These are phyloP conservation scores for Thaumatotibia leucotreta DNA, from an alignment of 1,140 invertebrate genomes.

Conservation along the genomic window DNA sequence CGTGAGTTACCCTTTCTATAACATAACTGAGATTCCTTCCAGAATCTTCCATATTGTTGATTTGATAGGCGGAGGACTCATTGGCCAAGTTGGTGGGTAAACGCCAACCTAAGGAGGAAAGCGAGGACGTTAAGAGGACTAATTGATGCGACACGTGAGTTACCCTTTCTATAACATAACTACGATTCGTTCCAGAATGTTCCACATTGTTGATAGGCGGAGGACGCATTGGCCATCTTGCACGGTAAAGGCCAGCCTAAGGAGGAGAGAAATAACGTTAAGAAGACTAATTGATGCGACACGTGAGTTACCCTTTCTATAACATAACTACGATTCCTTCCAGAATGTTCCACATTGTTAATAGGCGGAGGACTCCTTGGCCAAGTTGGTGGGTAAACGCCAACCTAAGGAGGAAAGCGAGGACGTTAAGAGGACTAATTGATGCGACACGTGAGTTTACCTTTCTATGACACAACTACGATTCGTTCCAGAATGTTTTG, in stretches of 20 bases:
- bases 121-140: constrained; percentile 88
- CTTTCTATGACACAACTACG: too few relatives aligned
- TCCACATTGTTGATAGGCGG: too few relatives aligned
- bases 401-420: constrained; percentile 87
- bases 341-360: too few relatives aligned
- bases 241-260: constrained; percentile 87
- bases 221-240: constrained; percentile 92
- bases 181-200: too few relatives aligned
- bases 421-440: constrained; percentile 90
- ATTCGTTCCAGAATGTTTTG: too few relatives aligned
- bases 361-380: constrained; percentile 97
- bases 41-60: too few relatives aligned
- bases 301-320: constrained; percentile 34
- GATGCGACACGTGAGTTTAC: constrained; percentile 26
- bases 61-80: constrained; percentile 98
- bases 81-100: constrained; percentile 89
- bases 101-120: constrained; percentile 87
- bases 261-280: constrained; percentile 86
- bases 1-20: constrained; percentile 33
- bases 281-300: constrained; percentile 84
- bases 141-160: constrained; percentile 75
- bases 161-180: not conserved
- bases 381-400: constrained; percentile 87
- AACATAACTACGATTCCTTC: too few relatives aligned
- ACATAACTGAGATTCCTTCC: too few relatives aligned